Conservation (phyloP, 2,888 invertebrate species). For the Operophtera brumata region DNA sequence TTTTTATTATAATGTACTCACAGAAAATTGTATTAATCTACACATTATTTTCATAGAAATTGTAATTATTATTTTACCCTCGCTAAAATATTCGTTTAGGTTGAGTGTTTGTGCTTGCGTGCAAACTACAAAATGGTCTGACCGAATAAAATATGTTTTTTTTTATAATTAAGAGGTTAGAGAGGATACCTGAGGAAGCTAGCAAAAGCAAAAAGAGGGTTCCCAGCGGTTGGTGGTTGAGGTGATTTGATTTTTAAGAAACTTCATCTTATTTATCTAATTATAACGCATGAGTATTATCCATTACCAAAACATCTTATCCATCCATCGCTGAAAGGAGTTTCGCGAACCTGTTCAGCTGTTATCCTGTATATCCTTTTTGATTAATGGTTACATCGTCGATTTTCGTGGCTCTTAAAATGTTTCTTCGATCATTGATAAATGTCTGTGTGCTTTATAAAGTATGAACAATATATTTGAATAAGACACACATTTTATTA, state of each 20-base stretch:
- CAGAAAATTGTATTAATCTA: too few species aligned
- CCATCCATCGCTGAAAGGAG: constrained; percentile 1
- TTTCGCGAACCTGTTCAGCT: neutral
- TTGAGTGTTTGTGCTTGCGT: too few species aligned
- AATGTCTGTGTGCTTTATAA: constrained; percentile 1
- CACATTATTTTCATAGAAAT: too few species aligned
- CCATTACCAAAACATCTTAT: neutral
- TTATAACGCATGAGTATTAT: neutral
- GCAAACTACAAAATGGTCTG: too few species aligned
- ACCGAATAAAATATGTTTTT: too few species aligned
- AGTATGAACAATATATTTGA: neutral
- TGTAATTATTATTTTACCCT: too few species aligned
- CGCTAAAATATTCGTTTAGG: too few species aligned
- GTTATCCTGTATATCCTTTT: constrained; percentile 4
- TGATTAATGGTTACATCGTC: constrained; percentile 16
- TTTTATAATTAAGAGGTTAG: too few species aligned
- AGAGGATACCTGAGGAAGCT: too few species aligned
- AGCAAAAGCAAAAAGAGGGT: neutral
- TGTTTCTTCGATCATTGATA: constrained; percentile 8
- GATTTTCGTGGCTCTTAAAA: constrained; percentile 2
- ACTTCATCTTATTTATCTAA: neutral
- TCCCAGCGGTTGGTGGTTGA: neutral
- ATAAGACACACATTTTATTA: neutral
- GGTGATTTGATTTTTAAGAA: neutral
- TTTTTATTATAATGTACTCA: neutral